These are phyloP conservation scores for Labrus mixtus DNA, from an alignment of 2,113 vertebrate species.

Conservation along the genomic window DNA sequence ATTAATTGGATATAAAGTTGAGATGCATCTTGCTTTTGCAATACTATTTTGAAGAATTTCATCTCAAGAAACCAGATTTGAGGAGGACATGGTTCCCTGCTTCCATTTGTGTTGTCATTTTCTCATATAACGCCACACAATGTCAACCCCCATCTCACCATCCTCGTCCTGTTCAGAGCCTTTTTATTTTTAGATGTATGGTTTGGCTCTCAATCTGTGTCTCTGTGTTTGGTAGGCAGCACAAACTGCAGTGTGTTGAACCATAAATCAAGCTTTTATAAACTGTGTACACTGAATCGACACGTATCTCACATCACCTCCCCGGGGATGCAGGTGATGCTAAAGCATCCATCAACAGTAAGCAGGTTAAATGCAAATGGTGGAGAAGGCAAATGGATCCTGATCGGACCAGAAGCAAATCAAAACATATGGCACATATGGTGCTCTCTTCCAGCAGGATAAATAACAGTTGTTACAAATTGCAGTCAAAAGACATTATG, in stretches of 20 bases:
- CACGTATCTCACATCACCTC: slow-evolving; percentile 49
- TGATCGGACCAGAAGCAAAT: slow-evolving; percentile 36
- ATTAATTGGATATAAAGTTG: slow-evolving; percentile 32
- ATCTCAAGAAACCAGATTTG: background rate
- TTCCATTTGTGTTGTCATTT: background rate
- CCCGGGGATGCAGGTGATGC: slow-evolving; percentile 9
- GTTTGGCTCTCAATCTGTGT: slow-evolving; percentile 15
- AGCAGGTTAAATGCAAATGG: slow-evolving; percentile 53
- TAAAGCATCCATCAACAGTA: slow-evolving; percentile 53
- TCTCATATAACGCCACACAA: slow-evolving; percentile 1
- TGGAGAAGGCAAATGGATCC: slow-evolving; percentile 40
- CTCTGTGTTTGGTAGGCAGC: slow-evolving; percentile 1
- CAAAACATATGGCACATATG: slow-evolving; percentile 27
- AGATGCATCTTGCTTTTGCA: slow-evolving; percentile 15
- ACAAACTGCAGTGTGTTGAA: slow-evolving; percentile 13
- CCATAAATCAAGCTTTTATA: slow-evolving; percentile 52
- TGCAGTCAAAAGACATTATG: background rate
- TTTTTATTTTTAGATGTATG: slow-evolving; percentile 20
- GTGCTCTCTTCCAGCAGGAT: background rate
- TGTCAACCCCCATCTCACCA: background rate
- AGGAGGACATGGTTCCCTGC: background rate
- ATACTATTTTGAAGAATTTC: background rate
- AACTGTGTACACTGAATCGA: slow-evolving; percentile 38
- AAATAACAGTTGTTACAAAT: slow-evolving; percentile 5
- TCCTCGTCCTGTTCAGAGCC: background rate